Evolutionary conservation across 64 coral and sea anemone genomes (phyloP).

Genomic region (Stylophora pistillata): DNA sequence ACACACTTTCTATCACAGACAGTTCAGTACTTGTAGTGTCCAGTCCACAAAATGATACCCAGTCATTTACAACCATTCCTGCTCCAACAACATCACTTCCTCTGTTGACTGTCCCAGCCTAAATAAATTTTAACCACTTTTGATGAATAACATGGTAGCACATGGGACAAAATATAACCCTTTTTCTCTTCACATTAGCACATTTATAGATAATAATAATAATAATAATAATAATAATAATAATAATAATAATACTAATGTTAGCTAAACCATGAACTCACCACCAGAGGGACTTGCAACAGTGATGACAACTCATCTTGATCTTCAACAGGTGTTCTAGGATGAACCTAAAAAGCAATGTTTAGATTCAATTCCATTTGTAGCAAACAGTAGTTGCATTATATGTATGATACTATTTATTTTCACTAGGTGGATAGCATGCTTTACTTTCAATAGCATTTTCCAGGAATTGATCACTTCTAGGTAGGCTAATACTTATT

Average conservation of each 20-base stretch:
- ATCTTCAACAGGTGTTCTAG: constrained; percentile 82
- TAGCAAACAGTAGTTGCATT: background rate
- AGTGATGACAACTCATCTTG: constrained; percentile 97
- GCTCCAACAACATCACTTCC: constrained; percentile 97
- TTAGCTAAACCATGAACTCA: constrained; percentile 35
- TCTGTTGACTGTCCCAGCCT: constrained; percentile 98
- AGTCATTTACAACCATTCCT: constrained; percentile 97
- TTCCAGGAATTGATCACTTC: background rate
- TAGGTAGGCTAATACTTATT: background rate
- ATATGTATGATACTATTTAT: background rate
- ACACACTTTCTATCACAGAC: constrained; percentile 98
- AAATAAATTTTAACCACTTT: background rate
- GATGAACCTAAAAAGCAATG: constrained; percentile 74
- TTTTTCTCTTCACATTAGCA: no score
- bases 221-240: no score
- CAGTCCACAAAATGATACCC: constrained; percentile 97
- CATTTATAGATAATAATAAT: no score
- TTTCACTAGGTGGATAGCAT: no score
- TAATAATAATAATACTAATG: no score
- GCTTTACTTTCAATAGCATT: no score
- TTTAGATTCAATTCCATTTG: background rate
- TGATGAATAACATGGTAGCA: background rate
- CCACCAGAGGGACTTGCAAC: constrained; percentile 94
- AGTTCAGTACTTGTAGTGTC: constrained; percentile 97
- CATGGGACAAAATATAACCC: no score